phyloP scores from a whole-genome alignment of 2,797 vertebrate species.

The Passerculus sandwichensis region DNA sequence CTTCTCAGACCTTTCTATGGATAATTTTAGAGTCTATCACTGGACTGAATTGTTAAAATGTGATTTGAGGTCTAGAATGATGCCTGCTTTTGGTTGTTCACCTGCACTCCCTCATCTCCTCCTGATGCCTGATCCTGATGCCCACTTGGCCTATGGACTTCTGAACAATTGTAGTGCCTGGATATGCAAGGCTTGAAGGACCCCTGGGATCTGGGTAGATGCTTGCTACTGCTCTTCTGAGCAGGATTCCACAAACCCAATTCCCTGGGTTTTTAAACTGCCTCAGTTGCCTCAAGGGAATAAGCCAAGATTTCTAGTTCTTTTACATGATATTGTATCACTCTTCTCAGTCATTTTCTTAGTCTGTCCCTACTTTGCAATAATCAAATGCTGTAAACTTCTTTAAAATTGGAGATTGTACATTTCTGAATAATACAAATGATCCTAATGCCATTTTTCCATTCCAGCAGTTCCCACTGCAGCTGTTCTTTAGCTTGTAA shows the following conservation, averaged over 20 bases:
- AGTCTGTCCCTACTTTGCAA: neutral
- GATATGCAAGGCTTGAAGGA: neutral
- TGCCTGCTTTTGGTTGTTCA: neutral
- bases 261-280: neutral
- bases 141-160: neutral
- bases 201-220: neutral
- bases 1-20: neutral
- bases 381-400: neutral
- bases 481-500: neutral
- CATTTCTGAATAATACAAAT: neutral
- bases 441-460: neutral
- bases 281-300: accelerated
- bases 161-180: neutral
- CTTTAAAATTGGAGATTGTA: neutral
- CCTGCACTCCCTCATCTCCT: neutral
- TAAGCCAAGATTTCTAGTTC: neutral
- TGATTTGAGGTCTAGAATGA: neutral
- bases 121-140: neutral
- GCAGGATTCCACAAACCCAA: neutral
- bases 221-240: neutral
- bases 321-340: neutral
- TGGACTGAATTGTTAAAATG: neutral
- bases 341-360: neutral
- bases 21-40: neutral
- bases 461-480: neutral